These are phyloP conservation scores for Clinocottus analis DNA, from an alignment of 2,113 vertebrate genomes.

Conservation along the genomic window DNA sequence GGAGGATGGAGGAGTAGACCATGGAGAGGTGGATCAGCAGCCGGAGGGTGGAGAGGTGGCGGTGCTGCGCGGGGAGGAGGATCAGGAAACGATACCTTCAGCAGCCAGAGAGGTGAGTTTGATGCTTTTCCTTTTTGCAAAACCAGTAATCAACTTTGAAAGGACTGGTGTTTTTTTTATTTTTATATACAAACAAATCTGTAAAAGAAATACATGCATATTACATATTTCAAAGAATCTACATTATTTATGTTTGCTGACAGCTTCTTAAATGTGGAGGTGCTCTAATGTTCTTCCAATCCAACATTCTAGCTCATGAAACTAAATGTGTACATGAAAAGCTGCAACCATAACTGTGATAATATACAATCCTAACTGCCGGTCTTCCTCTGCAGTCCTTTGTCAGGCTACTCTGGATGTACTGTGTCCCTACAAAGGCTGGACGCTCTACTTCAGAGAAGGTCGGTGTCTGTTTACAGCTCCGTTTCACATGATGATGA, in stretches of 20 bases:
- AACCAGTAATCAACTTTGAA: not conserved
- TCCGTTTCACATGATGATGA: not conserved
- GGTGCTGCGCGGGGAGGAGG: slow-evolving; percentile 7
- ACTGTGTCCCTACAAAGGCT: slow-evolving; percentile 91
- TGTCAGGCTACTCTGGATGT: slow-evolving; percentile 86
- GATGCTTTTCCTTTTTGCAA: not conserved
- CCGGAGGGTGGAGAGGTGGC: slow-evolving; percentile 36
- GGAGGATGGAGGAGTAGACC: slow-evolving; percentile 29
- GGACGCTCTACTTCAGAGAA: slow-evolving; percentile 96
- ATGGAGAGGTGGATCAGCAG: slow-evolving; percentile 35
- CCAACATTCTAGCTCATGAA: not conserved
- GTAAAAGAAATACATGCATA: not conserved
- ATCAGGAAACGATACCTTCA: slow-evolving; percentile 4
- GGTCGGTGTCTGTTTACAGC: slow-evolving; percentile 75
- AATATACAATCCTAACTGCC: not conserved
- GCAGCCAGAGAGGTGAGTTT: slow-evolving; percentile 63
- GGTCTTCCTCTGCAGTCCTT: slow-evolving; percentile 45
- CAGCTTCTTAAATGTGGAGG: not conserved
- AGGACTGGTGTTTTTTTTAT: not conserved
- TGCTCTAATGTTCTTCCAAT: not conserved
- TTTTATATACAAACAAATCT: too few relatives aligned
- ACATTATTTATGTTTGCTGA: too few relatives aligned
- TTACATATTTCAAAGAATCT: not conserved
- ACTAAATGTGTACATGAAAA: not conserved
- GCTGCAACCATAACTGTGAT: not conserved